These are phyloP conservation scores for Istiophorus platypterus DNA, from an alignment of 2,113 vertebrate genomes.

Conservation along the genomic window DNA sequence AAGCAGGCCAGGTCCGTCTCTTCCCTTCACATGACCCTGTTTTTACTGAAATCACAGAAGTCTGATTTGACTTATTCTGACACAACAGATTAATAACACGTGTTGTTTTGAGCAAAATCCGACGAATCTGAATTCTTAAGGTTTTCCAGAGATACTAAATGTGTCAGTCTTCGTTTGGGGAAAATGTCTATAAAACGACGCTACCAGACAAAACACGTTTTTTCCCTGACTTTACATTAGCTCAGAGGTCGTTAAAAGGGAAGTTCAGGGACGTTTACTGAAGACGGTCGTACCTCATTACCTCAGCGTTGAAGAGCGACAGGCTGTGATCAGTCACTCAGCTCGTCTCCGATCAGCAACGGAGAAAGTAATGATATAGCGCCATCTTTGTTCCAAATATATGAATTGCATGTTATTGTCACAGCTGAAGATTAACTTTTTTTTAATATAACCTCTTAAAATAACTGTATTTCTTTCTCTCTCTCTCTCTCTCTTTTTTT, in stretches of 20 bases:
- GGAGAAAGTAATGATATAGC: conserved; percentile 43
- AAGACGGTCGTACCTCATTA: neutral
- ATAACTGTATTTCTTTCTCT: too few relatives aligned
- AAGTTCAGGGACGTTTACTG: neutral
- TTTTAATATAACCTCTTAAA: neutral
- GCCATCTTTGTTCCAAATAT: conserved; percentile 46
- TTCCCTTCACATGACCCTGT: neutral
- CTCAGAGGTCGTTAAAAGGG: accelerated
- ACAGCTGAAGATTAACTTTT: neutral
- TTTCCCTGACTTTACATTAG: accelerated
- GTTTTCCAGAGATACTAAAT: neutral
- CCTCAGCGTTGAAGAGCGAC: neutral
- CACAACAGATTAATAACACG: neutral
- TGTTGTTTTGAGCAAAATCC: conserved; percentile 4
- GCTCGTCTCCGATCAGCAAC: neutral
- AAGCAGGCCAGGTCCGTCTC: conserved; percentile 6
- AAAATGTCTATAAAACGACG: neutral
- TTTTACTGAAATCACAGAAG: neutral
- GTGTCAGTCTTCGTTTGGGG: neutral
- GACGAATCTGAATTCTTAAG: neutral
- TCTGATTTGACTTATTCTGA: neutral
- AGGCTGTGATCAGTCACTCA: neutral
- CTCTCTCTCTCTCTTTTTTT: too few relatives aligned
- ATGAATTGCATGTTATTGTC: conserved; percentile 17
- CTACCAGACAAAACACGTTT: neutral